Evolutionary conservation across 1,140 invertebrate species (phyloP).

Genomic region (Listronotus bonariensis): DNA sequence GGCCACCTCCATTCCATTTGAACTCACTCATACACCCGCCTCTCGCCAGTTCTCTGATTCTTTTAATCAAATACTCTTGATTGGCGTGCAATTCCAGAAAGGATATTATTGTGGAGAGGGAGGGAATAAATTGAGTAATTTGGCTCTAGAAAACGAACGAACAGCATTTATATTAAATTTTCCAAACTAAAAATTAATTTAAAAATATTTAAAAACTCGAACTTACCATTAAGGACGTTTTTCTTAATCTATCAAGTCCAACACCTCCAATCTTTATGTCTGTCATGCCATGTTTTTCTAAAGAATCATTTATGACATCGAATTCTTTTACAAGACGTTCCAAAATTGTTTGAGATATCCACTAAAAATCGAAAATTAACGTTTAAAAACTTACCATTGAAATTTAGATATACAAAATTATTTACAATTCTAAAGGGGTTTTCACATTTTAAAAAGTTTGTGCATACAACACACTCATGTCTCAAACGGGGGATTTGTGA

Average conservation of each 20-base stretch:
- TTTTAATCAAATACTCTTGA: slow-evolving; percentile 80
- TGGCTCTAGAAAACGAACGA: slow-evolving; percentile 50
- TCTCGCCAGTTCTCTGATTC: slow-evolving; percentile 75
- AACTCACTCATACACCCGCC: slow-evolving; percentile 83
- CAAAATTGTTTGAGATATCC: slow-evolving; percentile 79
- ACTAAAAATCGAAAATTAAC: slow-evolving; percentile 59
- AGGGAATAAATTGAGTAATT: slow-evolving; percentile 31
- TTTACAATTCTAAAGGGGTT: too few species aligned
- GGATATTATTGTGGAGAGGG: slow-evolving; percentile 68
- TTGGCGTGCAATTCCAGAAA: slow-evolving; percentile 79
- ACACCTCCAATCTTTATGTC: slow-evolving; percentile 74
- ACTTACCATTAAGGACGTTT: slow-evolving; percentile 62
- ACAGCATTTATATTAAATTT: too few species aligned
- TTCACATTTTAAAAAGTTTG: too few species aligned
- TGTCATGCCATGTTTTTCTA: slow-evolving; percentile 69
- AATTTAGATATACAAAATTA: too few species aligned
- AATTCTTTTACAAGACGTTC: slow-evolving; percentile 73
- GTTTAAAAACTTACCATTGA: too few species aligned
- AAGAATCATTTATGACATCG: slow-evolving; percentile 66
- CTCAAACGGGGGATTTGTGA: too few species aligned
- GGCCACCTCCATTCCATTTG: slow-evolving; percentile 77
- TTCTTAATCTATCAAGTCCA: slow-evolving; percentile 70
- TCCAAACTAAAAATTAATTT: slow-evolving; percentile 14
- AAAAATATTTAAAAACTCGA: neutral
- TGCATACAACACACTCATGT: too few species aligned